Conservation (phyloP, 2,797 vertebrate species). For the Anas bernieri region DNA sequence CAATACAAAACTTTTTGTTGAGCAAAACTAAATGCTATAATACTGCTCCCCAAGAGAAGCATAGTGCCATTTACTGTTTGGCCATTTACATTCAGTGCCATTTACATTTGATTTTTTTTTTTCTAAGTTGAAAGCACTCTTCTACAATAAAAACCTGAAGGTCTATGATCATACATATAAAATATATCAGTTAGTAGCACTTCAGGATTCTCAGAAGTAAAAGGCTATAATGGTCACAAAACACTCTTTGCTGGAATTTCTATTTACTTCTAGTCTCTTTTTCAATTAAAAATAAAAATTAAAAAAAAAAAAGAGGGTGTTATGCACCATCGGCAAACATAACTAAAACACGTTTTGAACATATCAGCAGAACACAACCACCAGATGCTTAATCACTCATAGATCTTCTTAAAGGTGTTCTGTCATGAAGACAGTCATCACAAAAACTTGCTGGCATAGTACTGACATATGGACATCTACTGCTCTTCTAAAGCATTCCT, state of each 20-base stretch:
- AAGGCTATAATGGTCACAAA: background rate
- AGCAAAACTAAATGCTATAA: conserved; percentile 15
- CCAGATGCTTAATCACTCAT: background rate
- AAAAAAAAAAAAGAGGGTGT: background rate
- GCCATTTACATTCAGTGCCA: background rate
- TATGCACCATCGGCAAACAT: background rate
- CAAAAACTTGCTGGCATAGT: background rate
- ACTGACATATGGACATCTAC: background rate
- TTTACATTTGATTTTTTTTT: background rate
- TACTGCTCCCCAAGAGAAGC: background rate
- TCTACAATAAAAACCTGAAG: conserved; percentile 15
- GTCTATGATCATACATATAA: background rate
- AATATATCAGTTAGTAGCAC: background rate
- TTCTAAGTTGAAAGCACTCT: conserved; percentile 25
- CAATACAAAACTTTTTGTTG: conserved; percentile 36
- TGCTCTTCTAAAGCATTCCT: background rate
- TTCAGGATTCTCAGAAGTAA: background rate
- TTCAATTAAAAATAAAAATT: background rate
- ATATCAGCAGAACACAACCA: background rate
- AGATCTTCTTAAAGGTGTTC: background rate
- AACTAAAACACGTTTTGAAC: background rate
- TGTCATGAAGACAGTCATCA: background rate
- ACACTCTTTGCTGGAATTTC: background rate
- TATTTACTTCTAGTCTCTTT: background rate
- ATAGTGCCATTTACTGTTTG: background rate